These are phyloP conservation scores for Pemphredon lugubris DNA, from an alignment of 2,888 invertebrate species.

Conservation along the genomic window DNA sequence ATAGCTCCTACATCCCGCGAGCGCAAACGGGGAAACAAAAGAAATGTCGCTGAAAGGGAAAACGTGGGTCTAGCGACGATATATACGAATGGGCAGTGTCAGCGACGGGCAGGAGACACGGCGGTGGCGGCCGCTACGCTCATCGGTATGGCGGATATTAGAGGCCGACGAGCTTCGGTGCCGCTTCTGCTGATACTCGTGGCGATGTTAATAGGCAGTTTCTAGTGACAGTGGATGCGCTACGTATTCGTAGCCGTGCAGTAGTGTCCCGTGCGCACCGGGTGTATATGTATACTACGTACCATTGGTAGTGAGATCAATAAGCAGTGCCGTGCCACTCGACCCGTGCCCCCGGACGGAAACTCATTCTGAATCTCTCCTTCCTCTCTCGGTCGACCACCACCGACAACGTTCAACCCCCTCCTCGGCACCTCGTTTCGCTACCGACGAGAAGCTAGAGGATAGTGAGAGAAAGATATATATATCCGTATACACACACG, in stretches of 20 bases:
- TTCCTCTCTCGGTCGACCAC: constrained; percentile 12
- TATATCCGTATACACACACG: too few species aligned
- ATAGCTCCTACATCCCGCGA: too few species aligned
- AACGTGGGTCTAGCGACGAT: neutral
- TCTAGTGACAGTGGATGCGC: constrained; percentile 55
- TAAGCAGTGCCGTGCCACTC: constrained; percentile 79
- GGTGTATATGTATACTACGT: constrained; percentile 75
- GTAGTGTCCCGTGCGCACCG: constrained; percentile 72
- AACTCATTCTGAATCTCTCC: constrained; percentile 51
- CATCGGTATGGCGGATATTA: constrained; percentile 15
- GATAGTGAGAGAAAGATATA: too few species aligned
- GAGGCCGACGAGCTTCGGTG: constrained; percentile 21
- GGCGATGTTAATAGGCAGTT: constrained; percentile 24
- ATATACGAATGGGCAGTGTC: constrained; percentile 21
- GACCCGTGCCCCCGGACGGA: constrained; percentile 55
- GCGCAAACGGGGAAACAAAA: neutral
- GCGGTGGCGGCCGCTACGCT: constrained; percentile 6
- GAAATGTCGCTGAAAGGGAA: neutral
- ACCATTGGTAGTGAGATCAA: constrained; percentile 79
- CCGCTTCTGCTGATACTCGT: constrained; percentile 34
- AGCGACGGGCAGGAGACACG: constrained; percentile 10
- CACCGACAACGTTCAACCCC: neutral
- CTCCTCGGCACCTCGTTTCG: neutral
- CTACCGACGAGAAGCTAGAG: neutral
- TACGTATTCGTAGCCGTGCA: constrained; percentile 61